Percentiles rank a stretch among this genome's conserved stretches.
phyloP scores from a whole-genome alignment of 2,113 vertebrate genomes.

The Plestiodon gilberti region DNA sequence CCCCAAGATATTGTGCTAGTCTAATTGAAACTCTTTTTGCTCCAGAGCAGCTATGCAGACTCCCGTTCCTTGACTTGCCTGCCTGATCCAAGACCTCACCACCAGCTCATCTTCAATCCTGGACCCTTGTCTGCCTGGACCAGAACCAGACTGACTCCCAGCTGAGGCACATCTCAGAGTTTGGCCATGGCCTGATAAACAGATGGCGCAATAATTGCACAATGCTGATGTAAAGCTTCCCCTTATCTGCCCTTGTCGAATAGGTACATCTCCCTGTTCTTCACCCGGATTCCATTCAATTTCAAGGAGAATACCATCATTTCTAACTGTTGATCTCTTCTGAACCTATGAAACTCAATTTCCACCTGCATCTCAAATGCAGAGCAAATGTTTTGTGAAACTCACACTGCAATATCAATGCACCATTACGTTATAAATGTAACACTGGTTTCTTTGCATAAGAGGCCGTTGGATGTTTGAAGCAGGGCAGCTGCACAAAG shows the following conservation, averaged over 20 bases:
- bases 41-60: too few relatives aligned
- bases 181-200: too few relatives aligned
- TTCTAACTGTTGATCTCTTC: neutral
- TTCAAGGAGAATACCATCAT: neutral
- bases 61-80: too few relatives aligned
- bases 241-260: neutral
- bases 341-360: neutral
- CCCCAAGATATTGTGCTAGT: too few relatives aligned
- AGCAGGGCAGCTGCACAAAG: constrained; percentile 20
- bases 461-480: constrained; percentile 27
- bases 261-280: neutral
- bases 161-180: too few relatives aligned
- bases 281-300: neutral
- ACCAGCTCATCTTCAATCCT: too few relatives aligned
- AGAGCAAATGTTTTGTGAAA: neutral
- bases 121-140: too few relatives aligned
- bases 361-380: neutral
- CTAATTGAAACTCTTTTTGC: too few relatives aligned
- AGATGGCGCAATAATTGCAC: too few relatives aligned
- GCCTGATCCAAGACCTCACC: too few relatives aligned
- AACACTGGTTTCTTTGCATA: constrained; percentile 18
- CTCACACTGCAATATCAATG: constrained; percentile 24
- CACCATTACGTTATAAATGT: neutral
- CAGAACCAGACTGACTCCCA: too few relatives aligned
- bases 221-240: too few relatives aligned